These are phyloP conservation scores for Chrysotoxum bicinctum DNA, from an alignment of 2,888 invertebrate species.

Conservation along the genomic window DNA sequence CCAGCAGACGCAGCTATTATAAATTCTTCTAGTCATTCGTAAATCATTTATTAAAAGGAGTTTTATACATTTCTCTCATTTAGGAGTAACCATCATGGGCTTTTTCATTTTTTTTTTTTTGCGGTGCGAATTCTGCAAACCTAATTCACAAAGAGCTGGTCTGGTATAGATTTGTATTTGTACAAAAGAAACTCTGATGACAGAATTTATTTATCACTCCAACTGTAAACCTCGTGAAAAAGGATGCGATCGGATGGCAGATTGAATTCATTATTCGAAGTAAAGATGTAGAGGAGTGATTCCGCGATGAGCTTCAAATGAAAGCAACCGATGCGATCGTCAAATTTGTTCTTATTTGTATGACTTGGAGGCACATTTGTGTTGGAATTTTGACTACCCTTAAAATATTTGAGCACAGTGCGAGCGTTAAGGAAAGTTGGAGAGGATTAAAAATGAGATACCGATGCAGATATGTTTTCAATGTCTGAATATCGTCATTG, in stretches of 20 bases:
- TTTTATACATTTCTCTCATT: constrained; percentile 66
- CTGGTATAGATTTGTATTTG: background rate
- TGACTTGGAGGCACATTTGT: background rate
- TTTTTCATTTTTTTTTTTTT: constrained; percentile 12
- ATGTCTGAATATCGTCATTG: too few relatives aligned
- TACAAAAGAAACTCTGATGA: background rate
- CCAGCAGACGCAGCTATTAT: constrained; percentile 48
- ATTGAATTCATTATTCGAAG: background rate
- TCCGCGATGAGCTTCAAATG: background rate
- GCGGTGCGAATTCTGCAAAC: background rate
- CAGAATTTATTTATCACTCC: constrained; percentile 13
- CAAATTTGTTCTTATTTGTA: background rate
- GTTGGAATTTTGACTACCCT: too few relatives aligned
- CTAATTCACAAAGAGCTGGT: background rate
- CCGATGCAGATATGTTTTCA: too few relatives aligned
- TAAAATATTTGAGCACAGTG: too few relatives aligned
- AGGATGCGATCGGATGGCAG: background rate
- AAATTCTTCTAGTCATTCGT: constrained; percentile 71
- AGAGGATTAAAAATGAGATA: too few relatives aligned
- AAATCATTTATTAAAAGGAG: constrained; percentile 71
- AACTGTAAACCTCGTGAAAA: constrained; percentile 17
- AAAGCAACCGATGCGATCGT: background rate
- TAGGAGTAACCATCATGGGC: constrained; percentile 33
- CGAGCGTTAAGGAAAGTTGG: too few relatives aligned
- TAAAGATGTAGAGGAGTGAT: background rate